Evolutionary conservation across 2,888 invertebrate genomes (phyloP), one percentile per base, ranked within the genome.

Genomic region (Cryptus armator): DNA sequence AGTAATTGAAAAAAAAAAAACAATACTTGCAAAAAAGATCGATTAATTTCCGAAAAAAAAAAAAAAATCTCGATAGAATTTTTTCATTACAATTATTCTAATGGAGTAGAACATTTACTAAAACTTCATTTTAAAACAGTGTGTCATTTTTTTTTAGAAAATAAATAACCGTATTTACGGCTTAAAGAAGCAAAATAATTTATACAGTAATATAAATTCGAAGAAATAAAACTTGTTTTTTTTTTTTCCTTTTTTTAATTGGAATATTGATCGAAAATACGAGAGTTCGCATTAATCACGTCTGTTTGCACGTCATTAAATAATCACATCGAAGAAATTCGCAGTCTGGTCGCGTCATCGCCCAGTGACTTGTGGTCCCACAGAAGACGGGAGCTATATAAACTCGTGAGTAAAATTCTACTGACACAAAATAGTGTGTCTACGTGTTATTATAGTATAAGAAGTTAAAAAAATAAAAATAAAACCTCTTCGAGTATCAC

Each of bases 361-460:
- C 29, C 9, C 37, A 7, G 37, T 56, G 59, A 62, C 32, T 62
- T 29, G 10, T 12, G 6, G 59, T 59, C 12, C 70, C 6, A 37
- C 56, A 44, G 37, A 72, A 53, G 19, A 62, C 32, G 59, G 14
- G 48, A 62, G 59, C 29, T 14, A 29, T 12, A 24, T 5, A 32
- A 62, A 6, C 59, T 62, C 43, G n/a, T 5, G 16, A 19, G 16
- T 19, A 24, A 19, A 44, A 37, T 29, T 37, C 0, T 9, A 37
- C 37, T 9, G 37, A 43, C 53, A 43, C 19, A 19, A 44, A 59
- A 71, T 19, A 43, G 44, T 56, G 59, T 72, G 59, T 72, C n/a
- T 72, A 44, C 59, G 29, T 59, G 46, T 72, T 59, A 44, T 29
- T 72, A 44, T 46, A 72, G 59, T 72, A 24, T 14, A 29, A 14